Evolutionary conservation across 2,888 invertebrate species (phyloP).

Genomic region (Allygus modestus): DNA sequence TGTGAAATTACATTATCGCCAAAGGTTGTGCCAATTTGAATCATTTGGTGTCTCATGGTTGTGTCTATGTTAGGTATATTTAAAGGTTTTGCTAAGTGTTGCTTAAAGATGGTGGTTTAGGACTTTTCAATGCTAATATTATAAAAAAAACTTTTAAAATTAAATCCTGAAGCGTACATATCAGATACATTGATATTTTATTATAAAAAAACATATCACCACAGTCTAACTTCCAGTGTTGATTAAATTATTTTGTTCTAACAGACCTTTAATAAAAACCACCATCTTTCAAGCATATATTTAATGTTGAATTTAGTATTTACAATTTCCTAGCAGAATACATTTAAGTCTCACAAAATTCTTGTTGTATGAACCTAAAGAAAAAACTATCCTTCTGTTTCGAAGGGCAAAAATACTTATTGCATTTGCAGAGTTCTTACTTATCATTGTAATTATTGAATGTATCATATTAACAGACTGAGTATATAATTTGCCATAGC

Average conservation of each 20-base stretch:
- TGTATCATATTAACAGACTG: slow-evolving; percentile 57
- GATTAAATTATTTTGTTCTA: background rate
- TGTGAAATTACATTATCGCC: background rate
- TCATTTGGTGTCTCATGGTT: slow-evolving; percentile 28
- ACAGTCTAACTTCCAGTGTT: background rate
- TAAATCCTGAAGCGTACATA: background rate
- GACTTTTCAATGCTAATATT: background rate
- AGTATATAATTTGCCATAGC: slow-evolving; percentile 57
- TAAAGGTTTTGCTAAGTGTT: background rate
- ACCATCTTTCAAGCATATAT: background rate
- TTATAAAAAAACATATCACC: background rate
- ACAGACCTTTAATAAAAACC: background rate
- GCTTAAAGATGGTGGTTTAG: slow-evolving; percentile 5
- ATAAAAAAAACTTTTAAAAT: background rate
- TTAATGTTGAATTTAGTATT: background rate
- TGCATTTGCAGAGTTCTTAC: background rate
- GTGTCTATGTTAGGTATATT: slow-evolving; percentile 19
- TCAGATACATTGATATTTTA: background rate
- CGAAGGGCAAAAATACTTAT: background rate
- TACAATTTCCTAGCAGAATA: background rate
- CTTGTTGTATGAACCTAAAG: background rate
- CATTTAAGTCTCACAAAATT: background rate
- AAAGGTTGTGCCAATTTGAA: slow-evolving; percentile 38
- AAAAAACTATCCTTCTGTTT: background rate
- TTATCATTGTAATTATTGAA: slow-evolving; percentile 50